Evolutionary conservation across 2,888 invertebrate genomes (phyloP), one percentile per base, ranked within the genome.

Genomic region (Keiferia lycopersicella): DNA sequence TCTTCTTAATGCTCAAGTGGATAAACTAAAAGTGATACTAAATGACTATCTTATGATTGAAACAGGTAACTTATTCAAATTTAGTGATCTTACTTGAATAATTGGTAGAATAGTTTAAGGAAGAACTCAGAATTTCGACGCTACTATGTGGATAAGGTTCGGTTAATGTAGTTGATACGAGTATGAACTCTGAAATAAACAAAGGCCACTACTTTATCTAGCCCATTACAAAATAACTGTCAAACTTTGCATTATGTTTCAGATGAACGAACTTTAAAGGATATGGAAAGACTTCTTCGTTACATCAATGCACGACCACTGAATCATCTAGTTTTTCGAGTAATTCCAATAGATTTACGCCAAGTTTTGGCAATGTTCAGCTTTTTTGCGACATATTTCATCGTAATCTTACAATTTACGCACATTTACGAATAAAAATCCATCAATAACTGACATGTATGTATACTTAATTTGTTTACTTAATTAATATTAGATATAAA

Each of bases 291-390:
- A 7, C 12, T 22, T 16, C 14, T 60, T 7, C 41, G 22, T 2
- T 39, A 20, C 7, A 22, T 60, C 4, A 14, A 60, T 11, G n/a
- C 59, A 0, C 14, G 14, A 20, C 59, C 41, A 4, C 45, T 60
- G 3, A n/a, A 38, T 60, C 41, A 60, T 41, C 8, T 60, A 12
- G 59, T 41, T 22, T 22, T 34, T 8, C 11, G 59, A 18, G 7
- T 60, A 14, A 60, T 60, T 41, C 59, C 59, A 7, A 20, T 60
- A 12, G 59, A 60, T 41, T 22, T 60, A 1, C n/a, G 41, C 18
- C 22, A 39, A 14, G 3, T 60, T 1, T 11, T 60, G 18, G 41
- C 41, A 14, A 7, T 41, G 22, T 60, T 60, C 14, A 41, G 6
- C 11, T 11, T 60, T 14, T 41, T 1, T 22, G 18, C 12, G 3